Base-by-base conservation (phyloP, 2,888 invertebrate genomes). In the Drosophila neutralis region DNA sequence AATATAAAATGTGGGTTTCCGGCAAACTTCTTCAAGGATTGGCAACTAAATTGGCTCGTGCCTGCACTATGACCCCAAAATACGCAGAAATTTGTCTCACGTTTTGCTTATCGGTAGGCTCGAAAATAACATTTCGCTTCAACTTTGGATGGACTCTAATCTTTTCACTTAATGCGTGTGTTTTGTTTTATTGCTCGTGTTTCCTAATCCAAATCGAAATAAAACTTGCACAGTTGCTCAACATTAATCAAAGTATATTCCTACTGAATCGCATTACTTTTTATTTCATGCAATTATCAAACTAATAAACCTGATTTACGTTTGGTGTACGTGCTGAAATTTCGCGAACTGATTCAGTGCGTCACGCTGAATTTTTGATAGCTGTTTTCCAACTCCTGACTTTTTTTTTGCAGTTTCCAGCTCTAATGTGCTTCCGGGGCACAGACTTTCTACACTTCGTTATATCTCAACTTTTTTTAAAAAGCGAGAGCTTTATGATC, bases 141-240 rank as follows among this genome's bases (percentile, higher is more conserved):
- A 60, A 49, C 29, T 60, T 58, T 69, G 45, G 53, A 54, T 69
- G 53, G 56, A 24, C 27, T n/a, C 64, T 54, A 54, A 75, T 75
- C 76, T 65, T 27, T 67, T 63, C 21, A 45, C 54, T 57, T 45
- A 45, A 52, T 57, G 40, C 36, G 56, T 57, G 24, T 38, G 48
- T 33, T 52, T 2, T 18, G 38, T n/a, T 64, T 45, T 2, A 33
- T 42, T 42, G 51, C 27, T 75, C 27, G 45, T 56, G 51, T 63
- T 51, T 45, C 10, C 4, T 21, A 45, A 29, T 29, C 29, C 29
- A 29, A 29, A 29, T 29, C 29, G 29, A 29, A 29, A 29, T 29
- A 6, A 7, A 45, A 45, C 15, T 24, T 15, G 8, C 45, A 18
- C 45, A 24, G 7, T 1, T 21, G 21, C 4, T 15, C 45, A 21